Conservation (phyloP, 2,113 vertebrate species). For the Mohoua ochrocephala region DNA sequence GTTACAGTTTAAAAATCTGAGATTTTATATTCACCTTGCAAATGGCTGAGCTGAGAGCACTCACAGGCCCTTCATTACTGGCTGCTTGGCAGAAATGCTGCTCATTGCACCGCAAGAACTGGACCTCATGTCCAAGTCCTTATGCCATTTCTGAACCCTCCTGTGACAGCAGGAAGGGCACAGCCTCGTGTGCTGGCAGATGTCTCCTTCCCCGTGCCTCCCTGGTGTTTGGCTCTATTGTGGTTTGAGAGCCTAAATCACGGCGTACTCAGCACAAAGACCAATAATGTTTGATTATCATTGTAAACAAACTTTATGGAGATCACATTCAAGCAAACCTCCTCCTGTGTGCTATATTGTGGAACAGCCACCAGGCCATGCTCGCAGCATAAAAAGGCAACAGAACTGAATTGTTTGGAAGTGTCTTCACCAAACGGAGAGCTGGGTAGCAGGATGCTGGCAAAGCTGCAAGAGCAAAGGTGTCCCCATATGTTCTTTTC, state of each 20-base stretch:
- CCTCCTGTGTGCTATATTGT: background rate
- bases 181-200: background rate
- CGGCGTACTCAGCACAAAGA: background rate
- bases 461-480: background rate
- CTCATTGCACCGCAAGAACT: background rate
- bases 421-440: background rate
- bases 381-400: background rate
- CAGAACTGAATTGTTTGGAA: background rate
- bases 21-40: background rate
- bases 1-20: background rate
- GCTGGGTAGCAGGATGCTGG: background rate
- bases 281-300: background rate
- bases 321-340: background rate
- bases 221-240: background rate
- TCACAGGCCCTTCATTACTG: background rate
- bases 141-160: background rate
- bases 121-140: background rate
- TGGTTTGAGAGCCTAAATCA: background rate
- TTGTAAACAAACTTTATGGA: conserved; percentile 33
- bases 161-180: background rate
- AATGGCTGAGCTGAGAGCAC: background rate
- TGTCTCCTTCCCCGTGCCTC: background rate
- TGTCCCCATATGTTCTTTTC: background rate
- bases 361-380: background rate
- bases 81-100: background rate